These are phyloP conservation scores for Sebastes iracundus DNA, from an alignment of 2,797 vertebrate species.

Conservation along the genomic window DNA sequence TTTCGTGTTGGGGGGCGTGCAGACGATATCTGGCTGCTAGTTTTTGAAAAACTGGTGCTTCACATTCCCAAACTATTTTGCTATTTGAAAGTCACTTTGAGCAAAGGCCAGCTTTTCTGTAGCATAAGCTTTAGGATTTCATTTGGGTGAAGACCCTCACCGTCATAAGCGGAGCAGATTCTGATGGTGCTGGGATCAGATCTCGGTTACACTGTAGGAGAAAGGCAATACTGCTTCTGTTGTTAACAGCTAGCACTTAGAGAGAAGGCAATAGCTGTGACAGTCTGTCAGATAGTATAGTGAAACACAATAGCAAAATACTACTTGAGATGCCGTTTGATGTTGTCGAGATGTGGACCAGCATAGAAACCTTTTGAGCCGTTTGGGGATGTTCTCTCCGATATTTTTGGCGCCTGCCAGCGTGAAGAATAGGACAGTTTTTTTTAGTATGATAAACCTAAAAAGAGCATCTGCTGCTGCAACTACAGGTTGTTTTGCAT, in stretches of 20 bases:
- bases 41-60: slow-evolving; percentile 74
- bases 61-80: slow-evolving; percentile 67
- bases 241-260: slow-evolving; percentile 42
- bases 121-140: slow-evolving; percentile 70
- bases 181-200: slow-evolving; percentile 53
- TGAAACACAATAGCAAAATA: slow-evolving; percentile 43
- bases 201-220: slow-evolving; percentile 16
- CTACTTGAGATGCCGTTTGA: slow-evolving; percentile 46
- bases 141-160: slow-evolving; percentile 44
- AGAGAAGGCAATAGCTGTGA: slow-evolving; percentile 18
- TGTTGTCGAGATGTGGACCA: slow-evolving; percentile 30
- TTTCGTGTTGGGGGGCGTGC: not conserved
- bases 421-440: not conserved
- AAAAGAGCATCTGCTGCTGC: slow-evolving; percentile 31
- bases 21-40: slow-evolving; percentile 53
- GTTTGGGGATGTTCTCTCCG: slow-evolving; percentile 11
- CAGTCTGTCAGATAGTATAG: slow-evolving; percentile 26
- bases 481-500: slow-evolving; percentile 23
- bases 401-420: slow-evolving; percentile 19
- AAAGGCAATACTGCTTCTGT: slow-evolving; percentile 51
- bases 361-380: slow-evolving; percentile 15
- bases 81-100: slow-evolving; percentile 64
- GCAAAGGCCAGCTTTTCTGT: slow-evolving; percentile 73
- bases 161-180: slow-evolving; percentile 14
- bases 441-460: not conserved